These are phyloP conservation scores for Opisthograptis luteolata DNA, from an alignment of 2,888 invertebrate species.

Conservation along the genomic window DNA sequence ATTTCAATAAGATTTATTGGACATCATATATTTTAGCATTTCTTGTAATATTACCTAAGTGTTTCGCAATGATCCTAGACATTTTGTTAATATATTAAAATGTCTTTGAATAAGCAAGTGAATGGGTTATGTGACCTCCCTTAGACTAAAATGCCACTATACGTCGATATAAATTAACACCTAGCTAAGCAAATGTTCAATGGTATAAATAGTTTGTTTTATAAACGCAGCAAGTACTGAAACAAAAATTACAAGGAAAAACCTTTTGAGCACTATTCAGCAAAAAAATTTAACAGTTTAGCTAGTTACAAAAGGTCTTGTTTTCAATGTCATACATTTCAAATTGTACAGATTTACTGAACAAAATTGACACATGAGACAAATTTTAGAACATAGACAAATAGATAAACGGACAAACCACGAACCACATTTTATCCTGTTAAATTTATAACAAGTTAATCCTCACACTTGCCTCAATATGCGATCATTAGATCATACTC, in stretches of 20 bases:
- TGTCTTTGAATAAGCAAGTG: constrained; percentile 5
- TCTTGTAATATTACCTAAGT: constrained; percentile 8
- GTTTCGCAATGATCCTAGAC: constrained; percentile 16
- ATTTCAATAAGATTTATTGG: constrained; percentile 6
- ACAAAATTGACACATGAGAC: background rate
- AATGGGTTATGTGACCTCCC: constrained; percentile 2
- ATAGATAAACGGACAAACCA: too few relatives aligned
- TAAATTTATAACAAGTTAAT: background rate
- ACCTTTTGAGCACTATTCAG: too few relatives aligned
- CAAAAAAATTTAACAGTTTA: too few relatives aligned
- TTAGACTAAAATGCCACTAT: background rate
- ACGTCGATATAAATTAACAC: too few relatives aligned
- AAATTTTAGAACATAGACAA: background rate
- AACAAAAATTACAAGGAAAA: too few relatives aligned
- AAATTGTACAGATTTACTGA: too few relatives aligned
- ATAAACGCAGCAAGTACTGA: too few relatives aligned
- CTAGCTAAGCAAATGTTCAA: too few relatives aligned
- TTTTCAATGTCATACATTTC: too few relatives aligned
- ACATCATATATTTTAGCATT: constrained; percentile 6
- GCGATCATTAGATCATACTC: constrained; percentile 26
- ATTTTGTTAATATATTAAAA: constrained; percentile 16
- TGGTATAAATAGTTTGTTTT: too few relatives aligned
- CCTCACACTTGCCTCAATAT: constrained; percentile 15
- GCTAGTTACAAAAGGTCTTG: too few relatives aligned
- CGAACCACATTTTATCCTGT: too few relatives aligned